Conservation (phyloP, 2,888 invertebrate genomes). For the Plutella xylostella region DNA sequence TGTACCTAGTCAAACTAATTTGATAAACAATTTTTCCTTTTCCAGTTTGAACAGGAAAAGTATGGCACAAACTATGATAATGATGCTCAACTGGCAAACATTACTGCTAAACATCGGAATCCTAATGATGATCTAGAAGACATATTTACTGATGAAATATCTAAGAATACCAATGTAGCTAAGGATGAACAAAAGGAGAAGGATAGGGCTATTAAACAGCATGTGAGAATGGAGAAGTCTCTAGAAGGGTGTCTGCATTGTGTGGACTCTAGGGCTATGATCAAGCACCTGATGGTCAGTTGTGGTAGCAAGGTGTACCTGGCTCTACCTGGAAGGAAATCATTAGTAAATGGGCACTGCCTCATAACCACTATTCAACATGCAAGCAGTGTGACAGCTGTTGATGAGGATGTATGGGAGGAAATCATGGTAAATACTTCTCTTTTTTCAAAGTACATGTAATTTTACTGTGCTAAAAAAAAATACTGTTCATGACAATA, state of each 20-base stretch:
- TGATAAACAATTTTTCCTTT: too few relatives aligned
- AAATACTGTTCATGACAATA: background rate
- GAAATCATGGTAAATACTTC: constrained; percentile 77
- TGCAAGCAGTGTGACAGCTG: constrained; percentile 78
- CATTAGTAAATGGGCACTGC: constrained; percentile 88
- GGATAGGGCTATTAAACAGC: constrained; percentile 78
- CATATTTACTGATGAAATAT: constrained; percentile 83
- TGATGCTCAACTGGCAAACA: constrained; percentile 82
- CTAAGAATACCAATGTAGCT: constrained; percentile 71
- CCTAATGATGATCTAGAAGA: constrained; percentile 86
- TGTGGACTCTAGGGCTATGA: constrained; percentile 81
- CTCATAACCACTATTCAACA: constrained; percentile 88
- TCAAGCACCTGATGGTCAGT: constrained; percentile 87
- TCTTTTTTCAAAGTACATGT: background rate
- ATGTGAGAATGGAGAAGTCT: constrained; percentile 74
- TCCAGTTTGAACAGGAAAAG: constrained; percentile 84
- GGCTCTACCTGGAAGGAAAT: constrained; percentile 82
- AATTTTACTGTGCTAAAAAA: background rate
- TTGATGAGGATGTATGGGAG: constrained; percentile 96
- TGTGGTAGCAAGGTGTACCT: constrained; percentile 88
- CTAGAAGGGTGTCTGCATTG: constrained; percentile 88
- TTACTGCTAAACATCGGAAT: constrained; percentile 74
- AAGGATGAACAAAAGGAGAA: constrained; percentile 74
- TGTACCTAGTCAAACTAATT: too few relatives aligned
- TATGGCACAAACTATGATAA: constrained; percentile 83